Base-by-base conservation (phyloP, 2,888 invertebrate genomes). In the Amblyjoppa fuscipennis region DNA sequence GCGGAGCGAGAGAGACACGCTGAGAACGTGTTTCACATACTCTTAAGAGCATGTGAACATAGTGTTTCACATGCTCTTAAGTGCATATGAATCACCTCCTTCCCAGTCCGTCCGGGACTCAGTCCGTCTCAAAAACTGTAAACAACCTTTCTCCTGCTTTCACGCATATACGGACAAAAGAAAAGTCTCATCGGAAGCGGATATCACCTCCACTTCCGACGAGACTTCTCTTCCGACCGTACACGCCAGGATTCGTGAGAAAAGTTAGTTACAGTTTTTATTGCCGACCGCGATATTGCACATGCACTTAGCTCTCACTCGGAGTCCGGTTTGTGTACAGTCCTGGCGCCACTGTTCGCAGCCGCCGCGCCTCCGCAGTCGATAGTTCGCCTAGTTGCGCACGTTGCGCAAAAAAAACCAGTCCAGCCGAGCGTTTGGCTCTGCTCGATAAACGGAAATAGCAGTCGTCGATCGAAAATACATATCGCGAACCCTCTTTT, bases 371-470 rank as follows among this genome's bases (percentile, higher is more conserved):
- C 20, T 20, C 41, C 38, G 45, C 38, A 68, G 68, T 68, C 70
- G n/a, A 70, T 70, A 70, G 51, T 70, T 31, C 3, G 20, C 11
- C 69, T 45, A 64, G 66, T 74, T 85, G 85, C 85, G 85, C 80
- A 20, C 20, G 20, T 20, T 20, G 20, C 20, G 20, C 20, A 20
- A 20, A 20, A 85, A 69, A 80, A 64, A 41, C 82, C 53, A 74
- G 66, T 74, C 80, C 77, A 76, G 74, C 79, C 59, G 59, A 49
- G 78, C 51, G 59, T 45, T 61, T 83, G 53, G 71, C 45, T 74
- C 59, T 45, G 66, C 56, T 76, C 77, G 68, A 83, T 83, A 76
- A 61, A 20, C 73, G 41, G 66, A 82, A 83, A 85, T 77, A 83
- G 53, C 28, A 61, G 16, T 73, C 49, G n/a, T 34, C 41, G 25